These are phyloP conservation scores for Microcebus murinus DNA, from an alignment of 2,113 vertebrate species.

Conservation along the genomic window DNA sequence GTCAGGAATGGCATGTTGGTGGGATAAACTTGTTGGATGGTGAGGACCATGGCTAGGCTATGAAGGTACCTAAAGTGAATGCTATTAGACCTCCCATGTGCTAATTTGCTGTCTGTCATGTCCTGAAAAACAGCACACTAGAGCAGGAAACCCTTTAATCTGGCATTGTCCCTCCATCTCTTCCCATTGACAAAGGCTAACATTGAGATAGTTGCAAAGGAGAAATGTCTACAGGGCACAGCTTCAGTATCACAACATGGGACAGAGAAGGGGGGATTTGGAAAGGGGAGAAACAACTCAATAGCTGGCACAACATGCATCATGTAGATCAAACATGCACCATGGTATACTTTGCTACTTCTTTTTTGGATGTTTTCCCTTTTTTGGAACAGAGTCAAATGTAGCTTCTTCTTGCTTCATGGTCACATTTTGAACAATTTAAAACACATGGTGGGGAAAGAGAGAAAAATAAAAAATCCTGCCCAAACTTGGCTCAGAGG, in stretches of 20 bases:
- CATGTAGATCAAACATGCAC: not conserved
- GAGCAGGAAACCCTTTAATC: not conserved
- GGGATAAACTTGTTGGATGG: not conserved
- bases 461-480: not conserved
- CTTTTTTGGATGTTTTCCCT: not conserved
- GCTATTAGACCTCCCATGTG: not conserved
- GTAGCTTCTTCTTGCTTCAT: not conserved
- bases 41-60: not conserved
- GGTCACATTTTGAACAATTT: not conserved
- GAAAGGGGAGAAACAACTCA: not conserved
- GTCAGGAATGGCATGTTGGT: not conserved
- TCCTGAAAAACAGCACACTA: not conserved
- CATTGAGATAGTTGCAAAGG: not conserved
- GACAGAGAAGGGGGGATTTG: not conserved
- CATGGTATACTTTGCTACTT: not conserved
- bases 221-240: not conserved
- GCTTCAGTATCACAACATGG: not conserved
- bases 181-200: not conserved
- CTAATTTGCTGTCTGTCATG: not conserved
- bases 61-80: not conserved
- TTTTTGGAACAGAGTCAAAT: not conserved
- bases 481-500: not conserved
- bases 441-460: not conserved
- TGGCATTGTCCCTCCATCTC: not conserved
- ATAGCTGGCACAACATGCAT: not conserved